These are phyloP conservation scores for Kradibia gibbosae DNA, from an alignment of 1,140 invertebrate genomes.

Conservation along the genomic window DNA sequence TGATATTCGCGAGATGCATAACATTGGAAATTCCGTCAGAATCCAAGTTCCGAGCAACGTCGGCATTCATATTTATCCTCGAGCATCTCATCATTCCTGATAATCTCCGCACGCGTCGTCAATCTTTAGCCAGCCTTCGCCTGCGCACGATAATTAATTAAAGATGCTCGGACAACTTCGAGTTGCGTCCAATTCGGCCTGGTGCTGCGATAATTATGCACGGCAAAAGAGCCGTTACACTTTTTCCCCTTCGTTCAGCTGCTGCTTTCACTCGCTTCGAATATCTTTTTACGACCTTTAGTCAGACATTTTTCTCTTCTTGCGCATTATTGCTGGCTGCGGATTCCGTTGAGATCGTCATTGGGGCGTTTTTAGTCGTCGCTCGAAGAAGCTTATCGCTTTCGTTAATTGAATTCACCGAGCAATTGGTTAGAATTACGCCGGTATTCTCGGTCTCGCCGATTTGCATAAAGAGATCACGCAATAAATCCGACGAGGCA, in stretches of 20 bases:
- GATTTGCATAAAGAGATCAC: slow-evolving; percentile 22
- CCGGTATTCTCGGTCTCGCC: not conserved
- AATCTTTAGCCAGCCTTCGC: not conserved
- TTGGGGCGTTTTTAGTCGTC: slow-evolving; percentile 1
- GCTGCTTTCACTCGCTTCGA: not conserved
- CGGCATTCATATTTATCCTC: not conserved
- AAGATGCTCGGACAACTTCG: not conserved
- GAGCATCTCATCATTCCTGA: not conserved
- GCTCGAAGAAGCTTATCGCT: not conserved
- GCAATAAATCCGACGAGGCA: not conserved
- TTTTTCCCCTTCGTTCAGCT: not conserved
- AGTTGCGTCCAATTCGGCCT: not conserved
- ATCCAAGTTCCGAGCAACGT: too few species aligned
- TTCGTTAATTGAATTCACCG: slow-evolving; percentile 19
- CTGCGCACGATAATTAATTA: slow-evolving; percentile 25
- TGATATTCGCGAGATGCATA: not conserved
- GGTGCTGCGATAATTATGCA: slow-evolving; percentile 6
- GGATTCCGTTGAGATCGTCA: not conserved
- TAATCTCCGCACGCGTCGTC: not conserved
- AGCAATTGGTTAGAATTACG: not conserved
- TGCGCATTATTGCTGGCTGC: not conserved
- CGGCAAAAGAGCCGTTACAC: not conserved
- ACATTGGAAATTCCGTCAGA: too few species aligned
- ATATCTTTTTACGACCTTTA: not conserved
- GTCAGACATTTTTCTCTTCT: not conserved